Conservation (phyloP, 2,113 vertebrate species). For the Chionodraco myersi region DNA sequence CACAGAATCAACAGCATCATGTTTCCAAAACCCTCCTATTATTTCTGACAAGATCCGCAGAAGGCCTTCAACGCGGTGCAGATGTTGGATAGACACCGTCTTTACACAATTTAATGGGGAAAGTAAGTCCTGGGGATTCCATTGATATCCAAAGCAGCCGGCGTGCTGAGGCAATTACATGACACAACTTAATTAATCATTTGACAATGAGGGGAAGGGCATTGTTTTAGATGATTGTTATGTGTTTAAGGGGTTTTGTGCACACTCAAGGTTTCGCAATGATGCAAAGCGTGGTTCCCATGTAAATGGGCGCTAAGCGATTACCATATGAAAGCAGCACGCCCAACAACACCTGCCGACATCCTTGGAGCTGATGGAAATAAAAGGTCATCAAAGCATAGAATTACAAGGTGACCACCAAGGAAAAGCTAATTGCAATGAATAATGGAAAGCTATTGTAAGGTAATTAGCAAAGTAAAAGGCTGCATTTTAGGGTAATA, state of each 20-base stretch:
- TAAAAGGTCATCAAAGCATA: slow-evolving; percentile 83
- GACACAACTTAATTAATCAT: slow-evolving; percentile 82
- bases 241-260: slow-evolving; percentile 74
- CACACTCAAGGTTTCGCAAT: slow-evolving; percentile 77
- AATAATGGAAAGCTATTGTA: slow-evolving; percentile 76
- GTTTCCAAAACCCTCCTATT: slow-evolving; percentile 60
- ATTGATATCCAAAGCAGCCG: slow-evolving; percentile 71
- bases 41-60: slow-evolving; percentile 53
- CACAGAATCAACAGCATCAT: slow-evolving; percentile 64
- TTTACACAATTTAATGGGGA: slow-evolving; percentile 53
- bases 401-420: slow-evolving; percentile 80
- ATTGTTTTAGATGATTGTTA: slow-evolving; percentile 79
- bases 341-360: slow-evolving; percentile 78
- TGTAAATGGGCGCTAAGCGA: slow-evolving; percentile 74
- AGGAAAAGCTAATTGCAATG: slow-evolving; percentile 80
- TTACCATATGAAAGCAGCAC: slow-evolving; percentile 83
- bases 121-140: slow-evolving; percentile 66
- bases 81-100: slow-evolving; percentile 42
- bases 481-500: slow-evolving; percentile 71
- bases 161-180: slow-evolving; percentile 77
- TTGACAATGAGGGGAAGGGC: slow-evolving; percentile 85
- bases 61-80: slow-evolving; percentile 40
- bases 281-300: slow-evolving; percentile 73
- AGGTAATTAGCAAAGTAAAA: slow-evolving; percentile 79
- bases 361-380: slow-evolving; percentile 83